Percentiles rank a stretch among this genome's conserved stretches.
phyloP scores from a whole-genome alignment of 1,140 invertebrate genomes.

The Bombyx mori region ASM3026992v2 NC_085129.1:9263501-9264000 shows the following conservation, averaged over 20 bases:
- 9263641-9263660: conserved; percentile 32
- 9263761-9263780: no score
- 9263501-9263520: conserved; percentile 67
- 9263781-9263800: no score
- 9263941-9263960: conserved; percentile 55
- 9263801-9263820: no score
- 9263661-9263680: conserved; percentile 16
- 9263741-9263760: no score
- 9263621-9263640: conserved; percentile 51
- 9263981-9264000: conserved; percentile 30
- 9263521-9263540: conserved; percentile 61
- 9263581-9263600: conserved; percentile 61
- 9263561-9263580: conserved; percentile 52
- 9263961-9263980: conserved; percentile 38
- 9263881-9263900: conserved; percentile 38
- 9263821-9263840: background rate
- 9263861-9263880: conserved; percentile 13
- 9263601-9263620: conserved; percentile 61
- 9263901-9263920: conserved; percentile 30
- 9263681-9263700: conserved; percentile 4
- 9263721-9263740: conserved; percentile 4
- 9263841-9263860: background rate
- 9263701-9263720: conserved; percentile 8
- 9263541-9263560: conserved; percentile 42
- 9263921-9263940: conserved; percentile 48